phyloP scores from a whole-genome alignment of 1,140 invertebrate species.

The Akabosia matsudoensis region DNA sequence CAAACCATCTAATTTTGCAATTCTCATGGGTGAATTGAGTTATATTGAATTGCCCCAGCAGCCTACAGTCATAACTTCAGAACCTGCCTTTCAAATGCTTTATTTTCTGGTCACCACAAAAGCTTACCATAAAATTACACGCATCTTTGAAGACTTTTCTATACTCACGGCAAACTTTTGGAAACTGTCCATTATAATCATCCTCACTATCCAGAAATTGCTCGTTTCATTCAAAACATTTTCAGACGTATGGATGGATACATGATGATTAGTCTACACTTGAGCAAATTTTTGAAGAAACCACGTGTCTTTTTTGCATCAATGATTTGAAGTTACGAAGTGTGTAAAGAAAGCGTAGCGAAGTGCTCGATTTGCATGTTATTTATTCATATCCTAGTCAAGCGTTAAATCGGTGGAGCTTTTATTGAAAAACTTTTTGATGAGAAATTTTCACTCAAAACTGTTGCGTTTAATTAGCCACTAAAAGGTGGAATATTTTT shows the following conservation, averaged over 20 bases:
- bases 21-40: conserved; percentile 12
- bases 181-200: background rate
- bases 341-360: background rate
- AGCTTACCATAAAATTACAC: background rate
- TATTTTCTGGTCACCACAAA: background rate
- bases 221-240: no score
- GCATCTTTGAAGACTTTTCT: background rate
- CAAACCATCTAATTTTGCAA: conserved; percentile 20
- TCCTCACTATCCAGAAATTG: background rate
- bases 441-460: background rate
- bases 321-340: background rate
- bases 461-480: no score
- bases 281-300: conserved; percentile 4
- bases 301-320: background rate
- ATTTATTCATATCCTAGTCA: background rate
- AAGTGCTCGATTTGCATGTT: conserved; percentile 13
- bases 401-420: background rate
- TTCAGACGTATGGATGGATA: background rate
- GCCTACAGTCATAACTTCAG: no score
- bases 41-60: conserved; percentile 1
- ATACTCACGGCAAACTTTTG: background rate
- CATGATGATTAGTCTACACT: background rate
- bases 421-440: conserved; percentile 17
- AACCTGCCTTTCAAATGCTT: background rate
- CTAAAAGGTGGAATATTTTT: no score